Conservation (phyloP, 2,797 vertebrate species). For the Pagetopsis macropterus region DNA sequence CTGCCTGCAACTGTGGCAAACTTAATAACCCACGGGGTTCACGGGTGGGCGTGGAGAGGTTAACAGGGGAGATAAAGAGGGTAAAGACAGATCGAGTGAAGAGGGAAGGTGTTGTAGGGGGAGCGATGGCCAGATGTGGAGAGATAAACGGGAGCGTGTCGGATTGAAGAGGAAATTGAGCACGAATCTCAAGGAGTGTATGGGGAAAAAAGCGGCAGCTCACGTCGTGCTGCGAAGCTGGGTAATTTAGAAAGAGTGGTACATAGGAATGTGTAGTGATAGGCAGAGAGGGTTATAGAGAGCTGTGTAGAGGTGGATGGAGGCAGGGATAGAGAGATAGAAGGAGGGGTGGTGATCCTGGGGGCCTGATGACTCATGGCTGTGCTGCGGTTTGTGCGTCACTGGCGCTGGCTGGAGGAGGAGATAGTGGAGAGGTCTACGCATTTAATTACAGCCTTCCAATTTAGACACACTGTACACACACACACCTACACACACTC, state of each 20-base stretch:
- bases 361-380: slow-evolving; percentile 89
- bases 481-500: slow-evolving; percentile 64
- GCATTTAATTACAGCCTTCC: slow-evolving; percentile 90
- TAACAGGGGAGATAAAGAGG: slow-evolving; percentile 71
- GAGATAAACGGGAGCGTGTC: slow-evolving; percentile 66
- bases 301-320: slow-evolving; percentile 76
- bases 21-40: slow-evolving; percentile 66
- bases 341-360: slow-evolving; percentile 88
- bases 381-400: slow-evolving; percentile 88
- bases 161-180: slow-evolving; percentile 69
- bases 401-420: slow-evolving; percentile 88
- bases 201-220: slow-evolving; percentile 40
- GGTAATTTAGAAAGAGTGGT: slow-evolving; percentile 76
- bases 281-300: slow-evolving; percentile 79
- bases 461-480: slow-evolving; percentile 88
- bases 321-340: slow-evolving; percentile 83
- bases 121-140: slow-evolving; percentile 66
- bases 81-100: slow-evolving; percentile 68
- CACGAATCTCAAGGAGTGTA: slow-evolving; percentile 66
- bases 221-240: slow-evolving; percentile 56
- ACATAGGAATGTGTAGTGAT: slow-evolving; percentile 79
- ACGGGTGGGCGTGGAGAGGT: slow-evolving; percentile 66
- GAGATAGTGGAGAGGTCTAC: slow-evolving; percentile 89
- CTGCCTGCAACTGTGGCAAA: slow-evolving; percentile 57
- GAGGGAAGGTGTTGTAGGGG: slow-evolving; percentile 37